These are phyloP conservation scores for Lates calcarifer DNA, from an alignment of 2,113 vertebrate species.

Conservation along the genomic window DNA sequence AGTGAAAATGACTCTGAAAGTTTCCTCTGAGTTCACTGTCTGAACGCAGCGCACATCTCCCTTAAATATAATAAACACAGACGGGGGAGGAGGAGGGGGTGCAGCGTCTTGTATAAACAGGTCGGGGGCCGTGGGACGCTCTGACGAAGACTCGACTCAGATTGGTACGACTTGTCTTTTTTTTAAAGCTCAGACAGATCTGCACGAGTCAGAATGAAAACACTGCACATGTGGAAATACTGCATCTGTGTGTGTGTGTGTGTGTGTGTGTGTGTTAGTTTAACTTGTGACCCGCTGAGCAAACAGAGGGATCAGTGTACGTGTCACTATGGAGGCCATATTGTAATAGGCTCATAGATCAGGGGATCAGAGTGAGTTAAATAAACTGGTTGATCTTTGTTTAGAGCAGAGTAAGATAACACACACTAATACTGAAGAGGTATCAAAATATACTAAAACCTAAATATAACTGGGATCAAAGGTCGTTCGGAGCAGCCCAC, in stretches of 20 bases:
- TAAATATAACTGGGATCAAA: no score
- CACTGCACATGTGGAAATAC: conserved; percentile 5
- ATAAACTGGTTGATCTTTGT: conserved; percentile 1
- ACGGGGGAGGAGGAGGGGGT: background rate
- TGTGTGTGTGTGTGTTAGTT: conserved; percentile 34
- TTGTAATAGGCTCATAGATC: background rate
- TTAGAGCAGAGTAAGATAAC: background rate
- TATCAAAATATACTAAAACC: background rate
- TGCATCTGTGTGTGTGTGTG: conserved; percentile 3
- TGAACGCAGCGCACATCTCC: background rate
- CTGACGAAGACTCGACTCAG: background rate
- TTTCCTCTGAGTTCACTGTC: background rate
- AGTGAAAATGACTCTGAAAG: background rate
- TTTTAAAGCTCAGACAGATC: background rate
- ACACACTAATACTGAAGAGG: background rate
- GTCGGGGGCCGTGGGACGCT: background rate
- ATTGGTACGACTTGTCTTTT: background rate
- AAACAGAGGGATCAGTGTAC: conserved; percentile 50
- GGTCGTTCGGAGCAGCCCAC: no score
- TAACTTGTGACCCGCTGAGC: conserved; percentile 55
- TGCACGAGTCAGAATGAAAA: conserved; percentile 18
- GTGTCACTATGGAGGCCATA: background rate
- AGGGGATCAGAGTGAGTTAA: background rate
- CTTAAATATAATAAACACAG: background rate
- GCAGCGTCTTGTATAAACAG: conserved; percentile 11